Base-by-base conservation (phyloP, 2,888 invertebrate genomes). In the Heliconius ismenius region DNA sequence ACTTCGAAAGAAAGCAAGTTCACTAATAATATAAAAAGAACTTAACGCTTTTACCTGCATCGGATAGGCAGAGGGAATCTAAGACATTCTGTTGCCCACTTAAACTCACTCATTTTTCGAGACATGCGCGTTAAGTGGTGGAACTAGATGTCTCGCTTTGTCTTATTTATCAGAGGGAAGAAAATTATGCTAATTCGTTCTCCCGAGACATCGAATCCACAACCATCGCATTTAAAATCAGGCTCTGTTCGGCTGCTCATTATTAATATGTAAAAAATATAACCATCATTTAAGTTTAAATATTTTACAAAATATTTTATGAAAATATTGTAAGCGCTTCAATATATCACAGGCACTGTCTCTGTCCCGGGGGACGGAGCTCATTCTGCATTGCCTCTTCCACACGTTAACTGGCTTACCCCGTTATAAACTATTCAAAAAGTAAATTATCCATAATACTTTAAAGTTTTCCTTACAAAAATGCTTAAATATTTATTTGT, bases 261-360 rank as follows among this genome's bases (percentile, higher is more conserved):
- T 49, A 49, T 18, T 18, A 49, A 21, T 7, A 49, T 49, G 49
- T 21, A 7, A 49, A 49, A 49, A 7, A 49, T 58, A 58, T n/a
- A 58, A 18, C 54, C 9, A 60, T 2, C 0, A 24, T 62, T 13
- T 6, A 36, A 24, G 39, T 65, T n/a, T 24, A 65, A 65, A 36
- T 13, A 39, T 64, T 65, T n/a, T 39, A 39, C 65, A 13, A 24
- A 65, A 65, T 39, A 39, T 65, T 15, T 65, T 65, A 65, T 39
- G 6, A 24, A 7, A n/a, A 9, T 49, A 49, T 21, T 69, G 69
- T 49, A 69, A n/a, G 6, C 32, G 69, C 36, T 63, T 54, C 21
- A 58, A 75, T 32, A 75, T 75, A 63, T 63, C 70, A 75, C 36
- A 64, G 70, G 70, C 70, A 75, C 26, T 70, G 75, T 69, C 70